A percentile compares a stretch with the other conserved stretches of the same genome.
Conservation (phyloP, 2,113 vertebrate genomes). For the Carassius carassius region DNA sequence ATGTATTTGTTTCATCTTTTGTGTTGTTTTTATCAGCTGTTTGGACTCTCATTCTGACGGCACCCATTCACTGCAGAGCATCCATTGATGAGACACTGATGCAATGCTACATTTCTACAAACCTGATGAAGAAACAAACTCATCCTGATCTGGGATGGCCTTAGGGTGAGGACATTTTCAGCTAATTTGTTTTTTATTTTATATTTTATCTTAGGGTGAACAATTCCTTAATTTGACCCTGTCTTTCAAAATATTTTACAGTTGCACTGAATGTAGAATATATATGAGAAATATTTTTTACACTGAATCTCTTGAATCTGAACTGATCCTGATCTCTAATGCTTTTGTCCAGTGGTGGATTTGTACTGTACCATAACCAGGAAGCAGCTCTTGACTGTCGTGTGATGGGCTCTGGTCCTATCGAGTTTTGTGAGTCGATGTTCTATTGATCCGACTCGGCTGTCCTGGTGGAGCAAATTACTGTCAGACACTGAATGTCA, state of each 20-base stretch:
- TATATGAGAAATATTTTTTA: not conserved
- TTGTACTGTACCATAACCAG: not conserved
- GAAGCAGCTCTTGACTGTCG: not conserved
- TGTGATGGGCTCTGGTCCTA: not conserved
- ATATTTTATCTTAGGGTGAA: no score
- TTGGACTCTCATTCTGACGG: no score
- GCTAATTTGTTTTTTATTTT: no score
- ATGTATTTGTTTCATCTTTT: not conserved
- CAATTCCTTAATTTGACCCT: no score
- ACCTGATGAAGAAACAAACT: no score
- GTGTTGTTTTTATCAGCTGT: no score
- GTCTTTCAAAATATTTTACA: not conserved
- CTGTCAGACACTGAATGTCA: slow-evolving; percentile 24
- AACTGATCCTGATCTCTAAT: not conserved
- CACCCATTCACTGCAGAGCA: no score
- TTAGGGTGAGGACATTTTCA: no score
- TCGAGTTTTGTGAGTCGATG: slow-evolving; percentile 11
- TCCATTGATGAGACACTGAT: no score
- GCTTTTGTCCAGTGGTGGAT: not conserved
- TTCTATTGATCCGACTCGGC: slow-evolving; percentile 15
- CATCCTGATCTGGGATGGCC: no score
- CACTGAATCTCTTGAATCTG: not conserved
- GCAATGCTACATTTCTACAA: no score
- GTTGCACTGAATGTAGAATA: not conserved
- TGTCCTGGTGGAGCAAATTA: not conserved